Evolutionary conservation across 2,888 invertebrate genomes (phyloP).

Genomic region (Campoletis raptor): DNA sequence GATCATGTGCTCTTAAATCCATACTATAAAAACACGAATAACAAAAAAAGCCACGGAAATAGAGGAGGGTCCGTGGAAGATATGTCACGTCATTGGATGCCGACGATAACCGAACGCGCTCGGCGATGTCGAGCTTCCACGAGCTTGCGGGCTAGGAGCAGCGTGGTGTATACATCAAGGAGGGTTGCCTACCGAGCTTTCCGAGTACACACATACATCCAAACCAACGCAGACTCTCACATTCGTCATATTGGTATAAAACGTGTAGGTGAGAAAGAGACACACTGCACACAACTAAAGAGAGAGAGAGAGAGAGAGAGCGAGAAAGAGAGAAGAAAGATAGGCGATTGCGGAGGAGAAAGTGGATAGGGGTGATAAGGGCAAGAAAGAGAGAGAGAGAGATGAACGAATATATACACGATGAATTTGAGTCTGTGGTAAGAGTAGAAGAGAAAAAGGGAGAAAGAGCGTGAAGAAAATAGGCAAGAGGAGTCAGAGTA

Average conservation of each 20-base stretch:
- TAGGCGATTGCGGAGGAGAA: conserved; percentile 39
- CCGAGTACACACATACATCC: conserved; percentile 1
- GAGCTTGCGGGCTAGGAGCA: conserved; percentile 61
- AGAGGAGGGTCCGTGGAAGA: conserved; percentile 56
- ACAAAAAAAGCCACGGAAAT: not conserved
- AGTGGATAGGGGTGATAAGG: conserved; percentile 34
- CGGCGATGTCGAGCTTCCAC: conserved; percentile 67
- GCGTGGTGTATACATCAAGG: conserved; percentile 32
- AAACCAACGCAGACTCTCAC: not conserved
- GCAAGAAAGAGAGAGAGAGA: conserved; percentile 30
- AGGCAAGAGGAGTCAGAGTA: conserved; percentile 35
- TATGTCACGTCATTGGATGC: conserved; percentile 67
- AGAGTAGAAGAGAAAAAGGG: conserved; percentile 30
- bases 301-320: not conserved
- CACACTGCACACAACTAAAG: not conserved
- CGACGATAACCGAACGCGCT: conserved; percentile 66
- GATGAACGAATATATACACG: conserved; percentile 38
- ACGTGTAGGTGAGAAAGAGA: conserved; percentile 14
- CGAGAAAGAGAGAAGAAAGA: conserved; percentile 35
- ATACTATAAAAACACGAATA: conserved; percentile 3
- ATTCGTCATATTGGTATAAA: conserved; percentile 11
- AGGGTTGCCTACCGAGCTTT: conserved; percentile 41
- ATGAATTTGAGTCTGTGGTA: conserved; percentile 25
- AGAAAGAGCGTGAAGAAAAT: conserved; percentile 19
- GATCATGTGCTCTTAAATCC: not conserved